phyloP scores from a whole-genome alignment of 1,140 invertebrate genomes.

The Cydia strobilella region DNA sequence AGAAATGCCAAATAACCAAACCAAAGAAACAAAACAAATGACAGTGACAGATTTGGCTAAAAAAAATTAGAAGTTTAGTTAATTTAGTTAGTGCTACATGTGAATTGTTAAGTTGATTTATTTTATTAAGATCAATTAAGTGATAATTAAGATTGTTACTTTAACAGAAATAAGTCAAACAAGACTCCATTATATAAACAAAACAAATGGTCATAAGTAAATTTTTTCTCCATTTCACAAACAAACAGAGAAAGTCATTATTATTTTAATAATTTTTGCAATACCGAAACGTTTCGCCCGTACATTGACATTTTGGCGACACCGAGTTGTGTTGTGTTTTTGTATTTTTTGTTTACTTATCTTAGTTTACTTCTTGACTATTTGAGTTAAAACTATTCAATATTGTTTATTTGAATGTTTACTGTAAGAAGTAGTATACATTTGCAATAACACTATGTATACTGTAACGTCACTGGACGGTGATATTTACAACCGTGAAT shows the following conservation, averaged over 20 bases:
- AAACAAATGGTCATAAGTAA: too few relatives aligned
- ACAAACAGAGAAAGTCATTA: too few relatives aligned
- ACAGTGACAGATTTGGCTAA: background rate
- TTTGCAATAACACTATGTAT: background rate
- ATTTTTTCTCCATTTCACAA: too few relatives aligned
- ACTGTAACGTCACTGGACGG: conserved; percentile 34
- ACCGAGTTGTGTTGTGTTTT: background rate
- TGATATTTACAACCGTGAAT: conserved; percentile 55
- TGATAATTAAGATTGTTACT: too few relatives aligned
- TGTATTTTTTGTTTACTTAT: background rate
- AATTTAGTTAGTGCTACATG: too few relatives aligned
- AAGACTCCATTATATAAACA: too few relatives aligned
- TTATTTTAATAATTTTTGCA: background rate
- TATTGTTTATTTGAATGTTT: background rate
- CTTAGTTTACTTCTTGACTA: background rate
- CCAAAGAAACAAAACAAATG: background rate
- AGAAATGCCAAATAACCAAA: background rate
- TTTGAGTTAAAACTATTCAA: background rate
- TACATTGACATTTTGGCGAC: background rate
- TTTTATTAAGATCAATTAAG: too few relatives aligned
- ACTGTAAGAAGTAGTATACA: background rate
- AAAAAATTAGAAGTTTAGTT: too few relatives aligned
- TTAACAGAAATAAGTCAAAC: too few relatives aligned
- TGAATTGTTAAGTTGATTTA: too few relatives aligned
- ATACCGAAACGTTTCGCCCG: background rate